phyloP scores from a whole-genome alignment of 2,113 vertebrate species.

The Cyprinodon tularosa region DNA sequence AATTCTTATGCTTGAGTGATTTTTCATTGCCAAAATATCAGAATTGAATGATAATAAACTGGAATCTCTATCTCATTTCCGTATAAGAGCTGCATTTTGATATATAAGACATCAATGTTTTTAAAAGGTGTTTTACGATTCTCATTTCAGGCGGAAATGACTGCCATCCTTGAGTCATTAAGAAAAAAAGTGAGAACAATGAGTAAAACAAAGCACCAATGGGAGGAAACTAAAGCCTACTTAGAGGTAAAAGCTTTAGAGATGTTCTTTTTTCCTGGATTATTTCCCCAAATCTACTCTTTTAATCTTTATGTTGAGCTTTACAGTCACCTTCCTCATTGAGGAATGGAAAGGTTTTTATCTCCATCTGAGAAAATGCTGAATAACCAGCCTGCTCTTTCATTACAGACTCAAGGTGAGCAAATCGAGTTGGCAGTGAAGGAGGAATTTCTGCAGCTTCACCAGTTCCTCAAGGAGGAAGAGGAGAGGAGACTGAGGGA shows the following conservation, averaged over 20 bases:
- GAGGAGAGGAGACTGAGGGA: constrained; percentile 46
- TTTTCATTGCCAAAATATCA: not conserved
- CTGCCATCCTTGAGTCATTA: constrained; percentile 39
- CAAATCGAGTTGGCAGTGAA: constrained; percentile 57
- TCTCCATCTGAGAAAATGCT: not conserved
- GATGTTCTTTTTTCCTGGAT: not conserved
- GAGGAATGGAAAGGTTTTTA: not conserved
- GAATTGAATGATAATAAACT: not conserved
- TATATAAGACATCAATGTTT: not conserved
- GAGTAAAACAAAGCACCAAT: constrained; percentile 49
- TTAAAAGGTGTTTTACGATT: not conserved
- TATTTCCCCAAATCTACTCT: not conserved
- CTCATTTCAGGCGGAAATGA: constrained; percentile 57
- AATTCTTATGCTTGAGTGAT: not conserved
- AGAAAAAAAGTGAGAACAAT: constrained; percentile 56
- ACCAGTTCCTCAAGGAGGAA: constrained; percentile 61
- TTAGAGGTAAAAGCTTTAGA: constrained; percentile 59
- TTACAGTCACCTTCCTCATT: not conserved
- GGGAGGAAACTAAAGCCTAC: constrained; percentile 57
- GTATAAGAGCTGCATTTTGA: not conserved
- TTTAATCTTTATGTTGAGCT: not conserved
- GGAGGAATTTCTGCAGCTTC: constrained; percentile 70
- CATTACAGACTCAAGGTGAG: constrained; percentile 57
- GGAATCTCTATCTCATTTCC: not conserved
- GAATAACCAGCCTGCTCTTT: not conserved